These are phyloP conservation scores for Alfaro cultratus DNA, from an alignment of 2,797 vertebrate species.

Conservation along the genomic window DNA sequence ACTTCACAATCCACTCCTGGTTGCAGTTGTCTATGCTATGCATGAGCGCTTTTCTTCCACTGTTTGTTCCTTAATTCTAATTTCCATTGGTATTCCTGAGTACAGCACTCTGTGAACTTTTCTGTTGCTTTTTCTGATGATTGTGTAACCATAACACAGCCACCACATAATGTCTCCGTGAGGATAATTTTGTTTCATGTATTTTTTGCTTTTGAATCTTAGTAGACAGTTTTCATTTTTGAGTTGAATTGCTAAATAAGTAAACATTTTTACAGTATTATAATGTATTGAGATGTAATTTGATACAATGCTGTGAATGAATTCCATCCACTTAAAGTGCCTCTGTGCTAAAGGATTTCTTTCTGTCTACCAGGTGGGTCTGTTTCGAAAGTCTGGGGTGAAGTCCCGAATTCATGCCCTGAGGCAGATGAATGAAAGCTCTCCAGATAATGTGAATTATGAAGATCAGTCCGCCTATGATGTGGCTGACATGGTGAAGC, in stretches of 20 bases:
- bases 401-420: constrained; percentile 96
- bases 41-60: neutral
- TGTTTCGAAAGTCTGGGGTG: constrained; percentile 97
- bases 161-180: neutral
- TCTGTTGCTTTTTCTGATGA: neutral
- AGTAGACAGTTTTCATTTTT: neutral
- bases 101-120: neutral
- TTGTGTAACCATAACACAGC: neutral
- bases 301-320: neutral
- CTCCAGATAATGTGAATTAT: constrained; percentile 91
- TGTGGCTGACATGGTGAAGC: constrained; percentile 98
- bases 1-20: neutral
- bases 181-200: neutral
- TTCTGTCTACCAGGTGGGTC: constrained; percentile 86
- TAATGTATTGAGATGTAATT: neutral
- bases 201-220: neutral
- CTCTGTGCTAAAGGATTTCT: constrained; percentile 3
- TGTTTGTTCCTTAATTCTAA: neutral
- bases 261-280: neutral
- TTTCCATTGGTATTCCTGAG: neutral
- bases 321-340: neutral
- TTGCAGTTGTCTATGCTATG: neutral
- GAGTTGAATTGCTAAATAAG: neutral
- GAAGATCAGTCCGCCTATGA: constrained; percentile 97
- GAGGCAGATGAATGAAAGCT: constrained; percentile 94